Conservation (phyloP, 2,113 vertebrate species). For the Eonycteris spelaea region DNA sequence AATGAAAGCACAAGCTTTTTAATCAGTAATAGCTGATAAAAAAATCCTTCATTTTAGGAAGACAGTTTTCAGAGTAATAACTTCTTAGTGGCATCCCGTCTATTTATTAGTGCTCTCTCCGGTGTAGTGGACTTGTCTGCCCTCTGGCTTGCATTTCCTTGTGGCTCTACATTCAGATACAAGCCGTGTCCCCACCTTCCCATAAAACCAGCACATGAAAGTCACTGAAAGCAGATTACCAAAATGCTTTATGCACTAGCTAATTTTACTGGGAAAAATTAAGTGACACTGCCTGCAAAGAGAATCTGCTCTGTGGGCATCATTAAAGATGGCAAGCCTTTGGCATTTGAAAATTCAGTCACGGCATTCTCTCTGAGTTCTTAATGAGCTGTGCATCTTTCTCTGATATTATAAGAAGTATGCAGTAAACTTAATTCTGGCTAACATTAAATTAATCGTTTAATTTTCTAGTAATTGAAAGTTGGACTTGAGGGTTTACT, state of each 20-base stretch:
- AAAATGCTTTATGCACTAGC: not conserved
- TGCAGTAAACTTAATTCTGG: not conserved
- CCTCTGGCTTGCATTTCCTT: not conserved
- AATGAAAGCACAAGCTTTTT: not conserved
- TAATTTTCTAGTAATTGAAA: not conserved
- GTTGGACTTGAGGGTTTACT: not conserved
- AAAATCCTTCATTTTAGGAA: not conserved
- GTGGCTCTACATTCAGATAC: too few species aligned
- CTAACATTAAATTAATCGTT: not conserved
- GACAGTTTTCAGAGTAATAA: not conserved
- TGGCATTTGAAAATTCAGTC: not conserved
- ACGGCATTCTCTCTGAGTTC: too few species aligned
- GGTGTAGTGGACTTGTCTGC: fast-evolving
- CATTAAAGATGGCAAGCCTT: not conserved
- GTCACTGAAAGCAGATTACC: not conserved
- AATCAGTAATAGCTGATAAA: not conserved
- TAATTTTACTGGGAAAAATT: not conserved
- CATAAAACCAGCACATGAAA: not conserved
- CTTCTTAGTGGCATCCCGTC: not conserved
- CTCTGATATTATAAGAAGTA: not conserved
- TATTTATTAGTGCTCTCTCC: fast-evolving
- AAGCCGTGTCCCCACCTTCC: not conserved
- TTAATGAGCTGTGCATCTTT: not conserved
- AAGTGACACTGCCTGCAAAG: not conserved
- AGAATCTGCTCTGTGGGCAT: not conserved